A percentile compares a stretch with the other conserved stretches of the same genome.
These are phyloP conservation scores for Plestiodon gilberti DNA, from an alignment of 2,113 vertebrate genomes.

Conservation along the genomic window DNA sequence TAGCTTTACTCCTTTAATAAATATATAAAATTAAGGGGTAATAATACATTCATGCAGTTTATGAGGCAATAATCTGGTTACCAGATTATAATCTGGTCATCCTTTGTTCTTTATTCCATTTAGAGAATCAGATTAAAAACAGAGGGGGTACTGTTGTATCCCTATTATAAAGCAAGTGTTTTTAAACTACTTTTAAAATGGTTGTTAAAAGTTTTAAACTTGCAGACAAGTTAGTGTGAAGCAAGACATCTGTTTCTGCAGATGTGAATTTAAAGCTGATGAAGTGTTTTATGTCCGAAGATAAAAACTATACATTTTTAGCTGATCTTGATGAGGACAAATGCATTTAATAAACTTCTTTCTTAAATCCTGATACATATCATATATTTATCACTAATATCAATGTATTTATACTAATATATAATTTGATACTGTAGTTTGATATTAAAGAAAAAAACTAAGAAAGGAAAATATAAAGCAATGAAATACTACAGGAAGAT, in stretches of 20 bases:
- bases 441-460: neutral
- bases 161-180: conserved; percentile 58
- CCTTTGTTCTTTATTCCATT: conserved; percentile 61
- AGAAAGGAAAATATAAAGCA: neutral
- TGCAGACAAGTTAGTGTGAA: conserved; percentile 55
- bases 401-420: conserved; percentile 48
- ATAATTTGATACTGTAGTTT: neutral
- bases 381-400: conserved; percentile 47
- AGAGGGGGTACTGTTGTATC: conserved; percentile 45
- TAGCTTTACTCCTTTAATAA: conserved; percentile 72
- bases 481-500: neutral
- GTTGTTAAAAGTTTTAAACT: conserved; percentile 62
- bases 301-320: conserved; percentile 64
- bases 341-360: conserved; percentile 61
- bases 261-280: conserved; percentile 73
- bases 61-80: conserved; percentile 71
- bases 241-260: conserved; percentile 65
- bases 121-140: conserved; percentile 67
- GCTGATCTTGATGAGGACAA: conserved; percentile 66
- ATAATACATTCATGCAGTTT: conserved; percentile 75
- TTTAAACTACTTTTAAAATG: conserved; percentile 62
- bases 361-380: conserved; percentile 64
- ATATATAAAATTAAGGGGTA: conserved; percentile 79
- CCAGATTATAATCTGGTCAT: too few relatives aligned
- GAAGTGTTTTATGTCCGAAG: conserved; percentile 71